Percentiles rank a stretch among this genome's conserved stretches.
Conservation (phyloP, 2,113 vertebrate species). For the Poeciliopsis turrubarensis region DNA sequence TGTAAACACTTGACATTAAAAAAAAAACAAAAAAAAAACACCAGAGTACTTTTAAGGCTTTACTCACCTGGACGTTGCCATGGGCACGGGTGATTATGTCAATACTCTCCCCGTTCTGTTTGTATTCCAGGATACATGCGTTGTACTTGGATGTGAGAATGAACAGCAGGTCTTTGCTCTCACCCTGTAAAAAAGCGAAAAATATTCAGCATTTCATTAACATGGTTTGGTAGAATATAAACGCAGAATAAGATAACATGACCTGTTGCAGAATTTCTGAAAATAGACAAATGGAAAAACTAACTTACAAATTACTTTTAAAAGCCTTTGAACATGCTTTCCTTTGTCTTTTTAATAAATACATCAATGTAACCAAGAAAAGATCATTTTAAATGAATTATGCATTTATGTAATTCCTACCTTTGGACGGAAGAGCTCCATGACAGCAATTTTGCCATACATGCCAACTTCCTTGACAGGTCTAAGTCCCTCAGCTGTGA, state of each 20-base stretch:
- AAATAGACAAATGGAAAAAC: not conserved
- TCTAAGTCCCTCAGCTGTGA: conserved; percentile 95
- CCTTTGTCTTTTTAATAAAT: not conserved
- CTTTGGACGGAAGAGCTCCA: conserved; percentile 98
- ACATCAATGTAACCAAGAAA: not conserved
- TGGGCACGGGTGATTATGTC: conserved; percentile 97
- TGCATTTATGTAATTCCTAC: conserved; percentile 64
- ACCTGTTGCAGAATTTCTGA: no score
- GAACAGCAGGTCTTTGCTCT: conserved; percentile 95
- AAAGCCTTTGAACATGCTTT: not conserved
- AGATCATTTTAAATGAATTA: not conserved
- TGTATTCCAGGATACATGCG: conserved; percentile 97
- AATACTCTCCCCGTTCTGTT: conserved; percentile 95
- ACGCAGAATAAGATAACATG: not conserved
- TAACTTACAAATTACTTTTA: not conserved
- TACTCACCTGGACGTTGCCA: conserved; percentile 93
- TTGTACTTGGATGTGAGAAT: conserved; percentile 99
- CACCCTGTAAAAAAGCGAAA: conserved; percentile 82
- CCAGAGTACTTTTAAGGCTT: not conserved
- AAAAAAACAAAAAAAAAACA: not conserved
- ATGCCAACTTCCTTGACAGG: conserved; percentile 98
- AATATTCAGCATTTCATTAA: not conserved
- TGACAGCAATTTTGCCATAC: conserved; percentile 97
- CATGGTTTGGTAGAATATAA: not conserved
- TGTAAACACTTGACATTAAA: not conserved